Evolutionary conservation across 2,797 vertebrate species (phyloP), one percentile per base, ranked within the genome.

Genomic region (Acridotheres tristis): DNA sequence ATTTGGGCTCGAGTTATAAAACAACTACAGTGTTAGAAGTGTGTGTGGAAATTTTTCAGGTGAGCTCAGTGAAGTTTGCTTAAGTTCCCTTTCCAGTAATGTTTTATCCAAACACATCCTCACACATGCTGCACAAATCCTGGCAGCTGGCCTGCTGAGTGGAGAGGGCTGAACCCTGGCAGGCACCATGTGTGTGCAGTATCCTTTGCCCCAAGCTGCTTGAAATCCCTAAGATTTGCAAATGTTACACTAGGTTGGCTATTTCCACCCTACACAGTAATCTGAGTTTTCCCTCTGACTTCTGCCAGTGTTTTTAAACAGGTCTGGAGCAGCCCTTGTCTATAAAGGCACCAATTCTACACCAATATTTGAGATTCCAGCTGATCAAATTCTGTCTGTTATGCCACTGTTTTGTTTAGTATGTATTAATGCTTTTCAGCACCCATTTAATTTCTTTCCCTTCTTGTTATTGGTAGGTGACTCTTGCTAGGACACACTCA

Each of bases 291-390:
- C 19, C n/a, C 25, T 77, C 53, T 83, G 59, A 32, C 68, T 66
- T 92, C 73, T 88, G 92, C 73, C 55, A 45, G 57, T 88, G 42
- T 93, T 96, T 97, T 95, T 91, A 92, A 97, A 81, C 51, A 36
- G 32, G 69, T 26, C 34, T 74, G 30, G n/a, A 82, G 21, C 57
- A 63, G 66, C 32, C n/a, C 15, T 9, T 43, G 7, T 84, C 91
- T 92, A 95, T 88, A 95, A 96, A 94, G 94, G 95, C 88, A 91
- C 53, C 9, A 48, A 62, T 90, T 92, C 87, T 86, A 61, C 80
- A 89, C 25, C 51, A 86, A 42, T 68, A 79, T 95, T 69, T 86
- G 72, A 89, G 53, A 91, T 85, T 62, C 36, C 69, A 91, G 76
- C 38, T 93, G 45, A 90, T 76, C 53, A 86, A 81, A 83, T 77